Conservation (phyloP, 2,113 vertebrate genomes). For the Aspidoscelis tigris region DNA sequence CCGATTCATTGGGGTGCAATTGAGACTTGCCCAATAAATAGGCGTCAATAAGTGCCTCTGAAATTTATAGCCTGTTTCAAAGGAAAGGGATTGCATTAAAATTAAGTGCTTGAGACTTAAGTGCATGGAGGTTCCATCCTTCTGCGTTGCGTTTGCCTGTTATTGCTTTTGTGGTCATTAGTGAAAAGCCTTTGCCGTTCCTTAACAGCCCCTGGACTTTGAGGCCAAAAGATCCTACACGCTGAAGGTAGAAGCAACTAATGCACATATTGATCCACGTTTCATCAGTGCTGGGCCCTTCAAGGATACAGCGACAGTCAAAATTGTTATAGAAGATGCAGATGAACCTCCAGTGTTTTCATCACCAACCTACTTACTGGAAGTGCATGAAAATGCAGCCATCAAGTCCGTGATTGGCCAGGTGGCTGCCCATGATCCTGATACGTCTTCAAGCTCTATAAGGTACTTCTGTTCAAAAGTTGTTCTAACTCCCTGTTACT, state of each 20-base stretch:
- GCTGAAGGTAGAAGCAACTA: slow-evolving; percentile 92
- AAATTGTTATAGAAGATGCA: slow-evolving; percentile 90
- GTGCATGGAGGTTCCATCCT: slow-evolving; percentile 68
- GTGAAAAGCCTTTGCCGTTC: slow-evolving; percentile 76
- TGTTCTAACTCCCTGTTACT: too few relatives aligned
- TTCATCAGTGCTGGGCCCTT: slow-evolving; percentile 86
- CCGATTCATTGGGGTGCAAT: slow-evolving; percentile 44
- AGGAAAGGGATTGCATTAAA: slow-evolving; percentile 66
- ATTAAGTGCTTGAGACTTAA: slow-evolving; percentile 59
- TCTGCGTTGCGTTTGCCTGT: slow-evolving; percentile 70
- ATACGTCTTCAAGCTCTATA: slow-evolving; percentile 84
- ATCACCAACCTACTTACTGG: slow-evolving; percentile 86
- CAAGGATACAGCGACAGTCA: slow-evolving; percentile 92
- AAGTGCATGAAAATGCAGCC: slow-evolving; percentile 93
- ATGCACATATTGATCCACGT: slow-evolving; percentile 85
- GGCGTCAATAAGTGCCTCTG: slow-evolving; percentile 63
- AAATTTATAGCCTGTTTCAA: slow-evolving; percentile 60
- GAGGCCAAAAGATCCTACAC: slow-evolving; percentile 93
- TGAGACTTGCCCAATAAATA: slow-evolving; percentile 66
- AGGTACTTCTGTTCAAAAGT: slow-evolving; percentile 78
- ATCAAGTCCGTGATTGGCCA: slow-evolving; percentile 90
- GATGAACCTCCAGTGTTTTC: slow-evolving; percentile 95
- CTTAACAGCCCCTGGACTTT: slow-evolving; percentile 90
- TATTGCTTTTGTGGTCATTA: slow-evolving; percentile 72
- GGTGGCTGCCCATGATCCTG: slow-evolving; percentile 91